Conservation (phyloP, 2,888 invertebrate species). For the Tenodera sinensis region DNA sequence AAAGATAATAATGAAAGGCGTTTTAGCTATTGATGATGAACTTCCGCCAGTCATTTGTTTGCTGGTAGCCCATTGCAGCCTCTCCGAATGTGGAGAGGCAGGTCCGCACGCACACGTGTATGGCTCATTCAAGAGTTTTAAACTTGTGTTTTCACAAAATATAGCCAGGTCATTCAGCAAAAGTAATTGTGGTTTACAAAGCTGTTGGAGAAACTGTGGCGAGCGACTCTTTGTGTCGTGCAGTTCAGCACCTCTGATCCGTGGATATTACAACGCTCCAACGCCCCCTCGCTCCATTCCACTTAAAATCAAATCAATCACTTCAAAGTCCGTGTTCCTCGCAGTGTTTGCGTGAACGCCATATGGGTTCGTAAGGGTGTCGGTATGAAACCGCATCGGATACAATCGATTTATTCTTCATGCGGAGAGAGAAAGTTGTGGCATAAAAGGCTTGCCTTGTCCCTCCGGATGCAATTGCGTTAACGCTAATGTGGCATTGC, state of each 20-base stretch:
- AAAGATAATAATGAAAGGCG: too few species aligned
- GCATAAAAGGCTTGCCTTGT: neutral
- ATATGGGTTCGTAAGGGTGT: neutral
- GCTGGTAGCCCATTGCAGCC: too few species aligned
- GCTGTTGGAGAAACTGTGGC: neutral
- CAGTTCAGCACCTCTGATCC: neutral
- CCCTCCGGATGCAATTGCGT: neutral
- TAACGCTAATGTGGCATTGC: neutral
- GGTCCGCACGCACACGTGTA: too few species aligned
- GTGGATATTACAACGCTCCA: neutral
- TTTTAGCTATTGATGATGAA: too few species aligned
- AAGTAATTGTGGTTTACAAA: too few species aligned
- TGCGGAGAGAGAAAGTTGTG: neutral
- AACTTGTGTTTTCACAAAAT: too few species aligned
- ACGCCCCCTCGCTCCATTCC: neutral
- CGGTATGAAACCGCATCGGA: neutral
- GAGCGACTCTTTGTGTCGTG: neutral
- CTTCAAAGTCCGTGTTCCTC: constrained; percentile 1
- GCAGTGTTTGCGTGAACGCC: neutral
- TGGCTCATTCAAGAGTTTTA: too few species aligned
- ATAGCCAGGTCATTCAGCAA: too few species aligned
- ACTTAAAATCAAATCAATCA: constrained; percentile 7
- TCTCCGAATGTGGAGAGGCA: too few species aligned
- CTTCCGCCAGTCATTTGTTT: too few species aligned
- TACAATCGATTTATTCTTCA: neutral